Base-by-base conservation (phyloP, 2,797 vertebrate genomes). In the Orestias chungarensis region DNA sequence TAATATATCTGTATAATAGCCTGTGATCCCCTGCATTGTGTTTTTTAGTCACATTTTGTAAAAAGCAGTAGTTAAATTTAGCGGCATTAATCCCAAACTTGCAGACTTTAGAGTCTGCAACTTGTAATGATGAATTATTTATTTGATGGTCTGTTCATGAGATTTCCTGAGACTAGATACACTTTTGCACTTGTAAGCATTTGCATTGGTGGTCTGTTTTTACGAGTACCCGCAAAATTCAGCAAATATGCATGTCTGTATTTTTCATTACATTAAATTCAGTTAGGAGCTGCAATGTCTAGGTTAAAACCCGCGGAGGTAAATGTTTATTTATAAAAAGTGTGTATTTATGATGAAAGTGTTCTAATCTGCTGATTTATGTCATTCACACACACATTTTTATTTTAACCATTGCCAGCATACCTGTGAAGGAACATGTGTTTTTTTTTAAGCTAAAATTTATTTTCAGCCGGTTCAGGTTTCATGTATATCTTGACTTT, bases 11-110 rank as follows among this genome's bases (percentile, higher is more conserved):
- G 57, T 7, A 84, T 86, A 76, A 75, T 67, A 47, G 64, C 66
- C 75, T 74, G 76, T 74, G 70, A 79, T 80, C 66, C n/a, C 71
- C 80, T 76, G 76, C 72, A 52, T 80, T 84, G 75, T 83, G 86
- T 73, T 52, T 76, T 86, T 88, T 82, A 81, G 82, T 71, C 64
- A 29, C 29, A 29, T 27, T 57, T 57, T 18, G 33, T 1, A 6
- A 3, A 18, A 3, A 33, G 27, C 27, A 55, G 0, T 54, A 42
- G 65, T 75, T 68, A 64, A 81, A 80, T 52, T 55, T 52, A 78
- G 50, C 29, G 57, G 68, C 42, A 44, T n/a, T 6, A 54, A 49
- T 68, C 86, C 17, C 77, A 64, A 82, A 75, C 68, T 52, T 42
- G 66, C 62, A 33, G 25, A 47, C 64, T 73, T 79, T 57, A 69